A percentile compares a stretch with the other conserved stretches of the same genome.
phyloP scores from a whole-genome alignment of 1,140 invertebrate genomes.

The Zaprionus ghesquierei region DNA sequence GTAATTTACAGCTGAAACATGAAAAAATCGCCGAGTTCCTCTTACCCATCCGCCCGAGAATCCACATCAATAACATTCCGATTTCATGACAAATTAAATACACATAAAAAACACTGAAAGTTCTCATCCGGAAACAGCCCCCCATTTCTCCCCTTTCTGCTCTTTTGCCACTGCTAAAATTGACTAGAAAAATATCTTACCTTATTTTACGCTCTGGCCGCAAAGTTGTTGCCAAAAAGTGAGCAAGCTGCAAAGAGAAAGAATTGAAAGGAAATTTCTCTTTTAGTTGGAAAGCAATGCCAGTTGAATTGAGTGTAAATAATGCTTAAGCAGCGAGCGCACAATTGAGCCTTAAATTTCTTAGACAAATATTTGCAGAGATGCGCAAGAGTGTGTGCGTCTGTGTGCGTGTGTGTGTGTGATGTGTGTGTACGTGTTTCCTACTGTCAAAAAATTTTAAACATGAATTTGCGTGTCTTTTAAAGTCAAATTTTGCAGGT shows the following conservation, averaged over 20 bases:
- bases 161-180: background rate
- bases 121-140: background rate
- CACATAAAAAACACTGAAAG: conserved; percentile 1
- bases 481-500: conserved; percentile 28
- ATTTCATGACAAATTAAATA: conserved; percentile 3
- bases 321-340: conserved; percentile 30
- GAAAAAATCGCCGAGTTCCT: background rate
- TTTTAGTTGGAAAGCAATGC: background rate
- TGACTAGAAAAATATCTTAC: background rate
- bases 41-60: background rate
- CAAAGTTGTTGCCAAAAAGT: background rate
- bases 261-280: conserved; percentile 29
- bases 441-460: background rate
- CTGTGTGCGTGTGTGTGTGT: background rate
- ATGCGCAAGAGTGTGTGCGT: background rate
- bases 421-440: background rate
- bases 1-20: background rate
- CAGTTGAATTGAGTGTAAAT: conserved; percentile 58
- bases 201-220: background rate
- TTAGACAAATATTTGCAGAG: conserved; percentile 35
- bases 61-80: conserved; percentile 1
- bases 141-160: background rate
- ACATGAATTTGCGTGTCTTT: conserved; percentile 26
- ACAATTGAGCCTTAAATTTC: conserved; percentile 32
- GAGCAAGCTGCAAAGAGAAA: conserved; percentile 39